phyloP scores from a whole-genome alignment of 2,113 vertebrate genomes.

The Atlantisia rogersi region DNA sequence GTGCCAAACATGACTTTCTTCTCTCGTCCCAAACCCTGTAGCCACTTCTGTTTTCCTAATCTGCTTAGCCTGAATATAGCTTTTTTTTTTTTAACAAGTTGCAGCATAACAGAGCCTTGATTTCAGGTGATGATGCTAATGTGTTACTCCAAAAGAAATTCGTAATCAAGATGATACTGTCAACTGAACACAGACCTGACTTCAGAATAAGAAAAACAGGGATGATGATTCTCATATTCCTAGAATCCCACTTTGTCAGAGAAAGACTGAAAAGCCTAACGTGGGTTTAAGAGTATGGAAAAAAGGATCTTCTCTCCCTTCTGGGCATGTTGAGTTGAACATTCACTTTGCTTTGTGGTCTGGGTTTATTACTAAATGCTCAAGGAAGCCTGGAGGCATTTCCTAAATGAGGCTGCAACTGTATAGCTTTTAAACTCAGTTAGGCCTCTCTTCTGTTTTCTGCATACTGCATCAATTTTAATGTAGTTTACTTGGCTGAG shows the following conservation, averaged over 20 bases:
- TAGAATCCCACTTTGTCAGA: neutral
- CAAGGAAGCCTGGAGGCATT: neutral
- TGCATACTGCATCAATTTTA: neutral
- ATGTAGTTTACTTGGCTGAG: neutral
- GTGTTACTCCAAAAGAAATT: neutral
- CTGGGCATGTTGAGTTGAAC: neutral
- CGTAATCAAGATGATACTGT: neutral
- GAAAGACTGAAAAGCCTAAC: neutral
- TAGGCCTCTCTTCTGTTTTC: neutral
- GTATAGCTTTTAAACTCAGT: neutral
- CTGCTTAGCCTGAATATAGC: neutral
- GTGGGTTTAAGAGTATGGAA: neutral
- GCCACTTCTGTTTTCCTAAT: neutral
- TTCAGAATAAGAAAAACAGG: neutral
- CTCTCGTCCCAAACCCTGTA: neutral
- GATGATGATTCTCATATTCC: neutral
- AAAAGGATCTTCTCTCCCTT: neutral
- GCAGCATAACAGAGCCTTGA: neutral
- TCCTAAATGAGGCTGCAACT: slow-evolving; percentile 14
- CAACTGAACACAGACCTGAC: neutral
- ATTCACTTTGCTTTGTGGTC: neutral
- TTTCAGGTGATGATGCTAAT: neutral
- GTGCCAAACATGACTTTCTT: neutral
- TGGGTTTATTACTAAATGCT: neutral
- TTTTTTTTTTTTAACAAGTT: neutral